Evolutionary conservation across 2,113 vertebrate species (phyloP).

Genomic region (Carassius gibelio): DNA sequence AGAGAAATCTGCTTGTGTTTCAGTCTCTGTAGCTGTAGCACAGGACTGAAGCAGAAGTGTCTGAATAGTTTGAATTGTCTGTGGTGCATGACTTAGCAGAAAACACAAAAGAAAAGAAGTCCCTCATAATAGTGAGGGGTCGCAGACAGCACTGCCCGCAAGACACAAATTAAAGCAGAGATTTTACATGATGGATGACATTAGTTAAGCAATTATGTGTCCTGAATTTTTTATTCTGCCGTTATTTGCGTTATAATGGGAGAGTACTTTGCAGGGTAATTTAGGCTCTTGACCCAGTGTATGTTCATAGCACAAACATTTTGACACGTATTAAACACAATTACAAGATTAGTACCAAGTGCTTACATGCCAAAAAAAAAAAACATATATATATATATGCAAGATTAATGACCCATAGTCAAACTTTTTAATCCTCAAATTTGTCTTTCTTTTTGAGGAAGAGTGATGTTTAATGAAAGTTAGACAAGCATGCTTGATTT

Average conservation of each 20-base stretch:
- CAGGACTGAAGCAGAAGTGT: conserved; percentile 69
- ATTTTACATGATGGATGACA: background rate
- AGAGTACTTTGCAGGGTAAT: background rate
- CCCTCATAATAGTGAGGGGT: background rate
- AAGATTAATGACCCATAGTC: background rate
- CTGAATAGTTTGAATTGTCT: conserved; percentile 47
- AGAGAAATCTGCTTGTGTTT: background rate
- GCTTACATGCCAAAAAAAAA: background rate
- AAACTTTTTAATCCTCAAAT: background rate
- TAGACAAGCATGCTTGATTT: background rate
- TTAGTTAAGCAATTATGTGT: conserved; percentile 24
- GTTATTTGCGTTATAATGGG: conserved; percentile 5
- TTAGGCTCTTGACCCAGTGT: background rate
- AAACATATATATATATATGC: background rate
- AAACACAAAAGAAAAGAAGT: background rate
- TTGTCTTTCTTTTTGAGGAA: background rate
- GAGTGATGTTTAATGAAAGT: background rate
- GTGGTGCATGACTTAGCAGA: conserved; percentile 7
- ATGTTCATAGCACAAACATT: background rate
- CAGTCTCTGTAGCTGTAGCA: conserved; percentile 68
- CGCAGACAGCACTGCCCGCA: background rate
- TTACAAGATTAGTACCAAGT: background rate
- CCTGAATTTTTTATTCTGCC: conserved; percentile 7
- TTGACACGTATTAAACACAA: background rate
- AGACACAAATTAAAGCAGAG: conserved; percentile 22